Percentiles rank a stretch among this genome's conserved stretches.
These are phyloP conservation scores for Zaprionus lineosus DNA, from an alignment of 2,888 invertebrate genomes.

Conservation along the genomic window DNA sequence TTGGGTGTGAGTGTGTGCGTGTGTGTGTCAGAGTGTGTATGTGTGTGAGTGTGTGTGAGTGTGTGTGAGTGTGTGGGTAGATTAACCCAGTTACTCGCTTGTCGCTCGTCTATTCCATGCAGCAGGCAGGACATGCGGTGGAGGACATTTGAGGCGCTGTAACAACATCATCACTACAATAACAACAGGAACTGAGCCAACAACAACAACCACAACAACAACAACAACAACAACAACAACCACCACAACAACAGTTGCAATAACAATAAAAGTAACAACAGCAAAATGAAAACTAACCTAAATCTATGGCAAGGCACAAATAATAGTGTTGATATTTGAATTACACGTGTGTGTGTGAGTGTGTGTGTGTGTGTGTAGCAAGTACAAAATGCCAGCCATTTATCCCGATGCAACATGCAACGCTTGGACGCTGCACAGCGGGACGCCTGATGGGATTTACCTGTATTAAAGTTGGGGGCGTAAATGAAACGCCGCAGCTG, in stretches of 20 bases:
- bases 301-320: slow-evolving; percentile 56
- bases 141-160: no score
- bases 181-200: no score
- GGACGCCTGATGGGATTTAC: slow-evolving; percentile 64
- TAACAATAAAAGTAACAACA: no score
- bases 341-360: slow-evolving; percentile 28
- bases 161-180: no score
- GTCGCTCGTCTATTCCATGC: slow-evolving; percentile 54
- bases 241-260: slow-evolving; percentile 24
- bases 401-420: slow-evolving; percentile 50
- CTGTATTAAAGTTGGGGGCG: slow-evolving; percentile 55
- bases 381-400: slow-evolving; percentile 39
- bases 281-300: slow-evolving; percentile 25
- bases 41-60: no score
- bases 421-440: slow-evolving; percentile 40
- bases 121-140: no score
- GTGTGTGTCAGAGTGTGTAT: no score
- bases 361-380: slow-evolving; percentile 21
- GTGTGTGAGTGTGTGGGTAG: no score
- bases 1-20: no score
- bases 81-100: slow-evolving; percentile 49
- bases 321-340: slow-evolving; percentile 59
- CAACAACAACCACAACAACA: no score
- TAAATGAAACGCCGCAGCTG: slow-evolving; percentile 74
- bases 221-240: slow-evolving; percentile 43